Evolutionary conservation across 2,797 vertebrate species (phyloP).

Genomic region (Rhabdomys pumilio): DNA sequence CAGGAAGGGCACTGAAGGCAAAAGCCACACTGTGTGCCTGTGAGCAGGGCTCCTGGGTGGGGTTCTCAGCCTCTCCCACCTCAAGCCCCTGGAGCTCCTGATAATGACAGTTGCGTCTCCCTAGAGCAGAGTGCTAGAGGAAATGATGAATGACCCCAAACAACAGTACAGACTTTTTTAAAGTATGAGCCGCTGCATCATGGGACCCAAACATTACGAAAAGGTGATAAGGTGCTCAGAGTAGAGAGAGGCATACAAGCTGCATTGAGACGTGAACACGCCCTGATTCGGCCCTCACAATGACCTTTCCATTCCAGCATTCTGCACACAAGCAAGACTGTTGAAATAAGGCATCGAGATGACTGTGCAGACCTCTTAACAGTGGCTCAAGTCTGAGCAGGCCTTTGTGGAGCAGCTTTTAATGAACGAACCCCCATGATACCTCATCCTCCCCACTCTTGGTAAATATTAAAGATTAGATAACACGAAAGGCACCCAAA

Average conservation of each 20-base stretch:
- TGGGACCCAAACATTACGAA: not conserved
- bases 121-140: not conserved
- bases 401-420: not conserved
- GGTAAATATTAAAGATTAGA: not conserved
- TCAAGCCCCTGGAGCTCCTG: not conserved
- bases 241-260: not conserved
- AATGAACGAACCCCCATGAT: too few species aligned
- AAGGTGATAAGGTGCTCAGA: not conserved
- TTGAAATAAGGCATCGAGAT: accelerated
- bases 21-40: accelerated
- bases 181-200: not conserved
- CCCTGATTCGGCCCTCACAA: too few species aligned
- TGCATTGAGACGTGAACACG: accelerated
- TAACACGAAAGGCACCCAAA: not conserved
- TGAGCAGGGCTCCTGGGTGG: accelerated
- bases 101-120: not conserved
- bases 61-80: not conserved
- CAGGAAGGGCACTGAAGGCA: not conserved
- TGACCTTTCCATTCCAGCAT: accelerated
- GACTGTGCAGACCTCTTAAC: not conserved
- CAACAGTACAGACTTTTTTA: conserved; percentile 20
- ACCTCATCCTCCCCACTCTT: not conserved
- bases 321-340: accelerated
- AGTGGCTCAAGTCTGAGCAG: accelerated
- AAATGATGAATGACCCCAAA: conserved; percentile 65